Conservation (phyloP, 2,888 invertebrate species). For the Eurytoma californica region DNA sequence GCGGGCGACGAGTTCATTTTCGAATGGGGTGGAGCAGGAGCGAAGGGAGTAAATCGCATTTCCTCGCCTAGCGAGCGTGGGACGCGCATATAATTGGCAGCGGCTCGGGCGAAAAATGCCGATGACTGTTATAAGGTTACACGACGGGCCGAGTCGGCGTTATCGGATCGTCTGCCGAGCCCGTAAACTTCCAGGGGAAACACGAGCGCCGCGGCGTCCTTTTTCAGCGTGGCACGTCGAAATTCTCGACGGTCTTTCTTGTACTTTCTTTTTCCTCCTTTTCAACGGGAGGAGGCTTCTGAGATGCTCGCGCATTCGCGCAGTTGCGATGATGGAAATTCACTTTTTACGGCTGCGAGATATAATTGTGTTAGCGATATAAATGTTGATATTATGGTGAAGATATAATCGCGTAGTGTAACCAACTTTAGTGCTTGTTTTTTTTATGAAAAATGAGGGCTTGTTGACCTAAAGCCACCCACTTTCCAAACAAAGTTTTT, state of each 20-base stretch:
- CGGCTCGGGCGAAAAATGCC: constrained; percentile 23
- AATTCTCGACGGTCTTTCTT: too few relatives aligned
- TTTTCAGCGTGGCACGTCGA: not conserved
- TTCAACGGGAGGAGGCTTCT: constrained; percentile 1
- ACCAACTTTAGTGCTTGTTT: too few relatives aligned
- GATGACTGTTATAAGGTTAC: constrained; percentile 37
- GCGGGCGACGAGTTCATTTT: not conserved
- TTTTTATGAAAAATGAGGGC: too few relatives aligned
- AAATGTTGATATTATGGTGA: too few relatives aligned
- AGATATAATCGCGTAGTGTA: too few relatives aligned
- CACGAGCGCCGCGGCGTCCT: not conserved
- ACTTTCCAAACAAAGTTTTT: too few relatives aligned
- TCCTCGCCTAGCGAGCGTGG: not conserved
- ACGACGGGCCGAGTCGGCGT: constrained; percentile 17
- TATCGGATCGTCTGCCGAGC: constrained; percentile 38
- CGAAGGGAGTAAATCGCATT: constrained; percentile 35
- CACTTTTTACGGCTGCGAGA: not conserved
- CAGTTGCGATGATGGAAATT: not conserved
- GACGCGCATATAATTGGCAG: constrained; percentile 34
- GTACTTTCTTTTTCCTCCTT: too few relatives aligned
- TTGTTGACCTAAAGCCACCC: too few relatives aligned
- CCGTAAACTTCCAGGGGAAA: constrained; percentile 32
- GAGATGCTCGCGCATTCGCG: not conserved
- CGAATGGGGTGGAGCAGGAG: not conserved
- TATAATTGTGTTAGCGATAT: too few relatives aligned